Conservation (phyloP, 2,113 vertebrate genomes). For the Synodontis membranacea region DNA sequence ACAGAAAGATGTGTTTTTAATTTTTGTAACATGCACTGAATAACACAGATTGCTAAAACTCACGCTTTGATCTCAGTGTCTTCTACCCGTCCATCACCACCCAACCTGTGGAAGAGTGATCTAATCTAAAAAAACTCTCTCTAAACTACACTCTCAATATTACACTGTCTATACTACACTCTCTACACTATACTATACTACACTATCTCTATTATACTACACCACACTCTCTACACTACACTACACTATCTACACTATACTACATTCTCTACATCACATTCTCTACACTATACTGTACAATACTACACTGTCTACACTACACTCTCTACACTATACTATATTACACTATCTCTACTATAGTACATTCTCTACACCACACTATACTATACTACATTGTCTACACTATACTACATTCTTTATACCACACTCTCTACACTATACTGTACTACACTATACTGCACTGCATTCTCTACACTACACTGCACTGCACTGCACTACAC, state of each 20-base stretch:
- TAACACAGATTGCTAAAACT: not conserved
- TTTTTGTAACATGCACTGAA: not conserved
- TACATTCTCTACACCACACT: not conserved
- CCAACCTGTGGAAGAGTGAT: not conserved
- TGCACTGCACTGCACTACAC: no score
- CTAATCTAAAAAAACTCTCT: not conserved
- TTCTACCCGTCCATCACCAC: no score
- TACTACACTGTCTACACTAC: no score
- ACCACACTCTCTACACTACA: not conserved
- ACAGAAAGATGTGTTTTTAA: not conserved
- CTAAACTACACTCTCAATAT: not conserved
- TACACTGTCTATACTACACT: no score
- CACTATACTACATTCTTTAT: not conserved
- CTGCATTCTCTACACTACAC: not conserved
- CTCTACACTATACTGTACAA: not conserved
- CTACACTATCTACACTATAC: no score
- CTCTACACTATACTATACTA: not conserved
- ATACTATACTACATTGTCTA: no score
- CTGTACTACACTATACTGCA: not conserved
- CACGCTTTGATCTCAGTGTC: not conserved
- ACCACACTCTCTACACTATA: no score
- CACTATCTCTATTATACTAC: not conserved
- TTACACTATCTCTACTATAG: not conserved
- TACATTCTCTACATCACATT: no score
- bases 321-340: not conserved